phyloP scores from a whole-genome alignment of 2,888 invertebrate species.

The Nemotelus pantherinus region DNA sequence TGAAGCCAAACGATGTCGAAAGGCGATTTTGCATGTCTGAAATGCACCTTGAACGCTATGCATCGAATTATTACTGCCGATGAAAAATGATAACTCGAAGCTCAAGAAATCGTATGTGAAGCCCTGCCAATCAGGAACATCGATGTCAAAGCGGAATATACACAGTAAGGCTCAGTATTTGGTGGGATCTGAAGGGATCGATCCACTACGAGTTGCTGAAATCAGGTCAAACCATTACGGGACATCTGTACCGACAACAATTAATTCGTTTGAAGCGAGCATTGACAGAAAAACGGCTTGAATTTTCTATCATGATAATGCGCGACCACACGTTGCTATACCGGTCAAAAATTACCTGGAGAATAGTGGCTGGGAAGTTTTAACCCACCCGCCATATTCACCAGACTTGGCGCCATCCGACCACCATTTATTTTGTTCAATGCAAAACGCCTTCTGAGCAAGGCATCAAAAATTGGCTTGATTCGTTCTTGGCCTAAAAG shows the following conservation, averaged over 20 bases:
- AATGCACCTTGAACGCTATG: slow-evolving; percentile 7
- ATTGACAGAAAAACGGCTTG: not conserved
- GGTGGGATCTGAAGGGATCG: slow-evolving; percentile 19
- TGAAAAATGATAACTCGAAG: slow-evolving; percentile 2
- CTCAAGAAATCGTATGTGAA: not conserved
- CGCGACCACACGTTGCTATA: slow-evolving; percentile 23
- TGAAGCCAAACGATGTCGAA: slow-evolving; percentile 10
- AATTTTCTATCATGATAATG: slow-evolving; percentile 35
- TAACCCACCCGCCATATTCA: slow-evolving; percentile 41
- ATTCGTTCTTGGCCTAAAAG: too few species aligned
- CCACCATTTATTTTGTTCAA: slow-evolving; percentile 42
- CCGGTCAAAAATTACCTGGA: slow-evolving; percentile 31
- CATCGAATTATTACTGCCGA: not conserved
- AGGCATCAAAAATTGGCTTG: too few species aligned
- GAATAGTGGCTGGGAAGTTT: slow-evolving; percentile 32
- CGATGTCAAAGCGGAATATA: slow-evolving; percentile 10
- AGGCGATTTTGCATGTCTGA: slow-evolving; percentile 25
- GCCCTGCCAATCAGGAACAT: not conserved
- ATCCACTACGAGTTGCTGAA: slow-evolving; percentile 44
- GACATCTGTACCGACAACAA: slow-evolving; percentile 28
- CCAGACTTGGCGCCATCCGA: slow-evolving; percentile 40
- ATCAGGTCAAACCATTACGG: slow-evolving; percentile 39
- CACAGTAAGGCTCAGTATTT: slow-evolving; percentile 14
- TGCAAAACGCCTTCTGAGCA: not conserved
- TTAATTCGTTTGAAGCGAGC: slow-evolving; percentile 36